Evolutionary conservation across 2,797 vertebrate species (phyloP), one percentile per base, ranked within the genome.

Genomic region (Falco peregrinus): DNA sequence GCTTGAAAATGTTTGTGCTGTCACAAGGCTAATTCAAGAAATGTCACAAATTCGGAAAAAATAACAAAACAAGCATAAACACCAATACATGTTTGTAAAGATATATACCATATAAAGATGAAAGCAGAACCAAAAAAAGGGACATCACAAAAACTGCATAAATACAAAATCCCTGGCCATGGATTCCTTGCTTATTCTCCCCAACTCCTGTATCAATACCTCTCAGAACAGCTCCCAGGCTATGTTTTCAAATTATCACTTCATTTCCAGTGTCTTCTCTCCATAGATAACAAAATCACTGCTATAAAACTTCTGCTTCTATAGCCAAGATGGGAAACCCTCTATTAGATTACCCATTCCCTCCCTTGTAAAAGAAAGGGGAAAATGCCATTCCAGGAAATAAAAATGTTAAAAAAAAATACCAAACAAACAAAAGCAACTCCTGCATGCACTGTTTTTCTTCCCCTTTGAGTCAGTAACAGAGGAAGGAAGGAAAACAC

Each of bases 401-500:
- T 31, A n/a, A 56, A 94, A 87, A 64, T 10, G 60, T 61, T 89
- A 71, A 54, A 54, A 69, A 69, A 73, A 88, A 69, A 82, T n/a
- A 87, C 71, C n/a, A 78, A 70, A 63, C 15, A 59, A 86, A 74
- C 31, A 85, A 93, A 81, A 68, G 82, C 83, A 88, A 76, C 69
- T 89, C 70, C 82, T 48, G 78, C 39, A 16, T 19, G 11, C 35
- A 56, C 31, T 50, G 87, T 43, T 87, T 19, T 69, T 93, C 53
- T 76, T 91, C 50, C 89, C 67, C 67, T 94, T 56, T 53, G 73
- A 95, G 71, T 61, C 73, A 87, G 54, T 60, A 93, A 76, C 56
- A 93, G 84, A 89, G 61, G 48, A 90, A 93, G 95, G 84, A 96
- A 84, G 39, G 37, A 35, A 68, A 90, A 64, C 79, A 13, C n/a